Base-by-base conservation (phyloP, 2,797 vertebrate species). In the Poecilia picta region DNA sequence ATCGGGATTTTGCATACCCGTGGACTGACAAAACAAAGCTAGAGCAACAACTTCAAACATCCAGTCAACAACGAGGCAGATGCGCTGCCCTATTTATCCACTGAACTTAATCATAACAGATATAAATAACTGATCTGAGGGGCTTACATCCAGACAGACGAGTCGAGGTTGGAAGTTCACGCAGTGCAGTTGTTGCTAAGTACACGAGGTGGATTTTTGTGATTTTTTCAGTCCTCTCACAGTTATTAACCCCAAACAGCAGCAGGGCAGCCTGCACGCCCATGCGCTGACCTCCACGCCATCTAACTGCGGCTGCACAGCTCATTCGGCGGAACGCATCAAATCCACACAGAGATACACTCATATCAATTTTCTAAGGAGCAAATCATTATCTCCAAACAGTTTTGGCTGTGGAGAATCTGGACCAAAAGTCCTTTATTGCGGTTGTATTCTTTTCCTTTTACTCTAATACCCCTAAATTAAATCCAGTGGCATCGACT, bases 61-160 rank as follows among this genome's bases (percentile, higher is more conserved):
- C 55, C 73, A 83, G 79, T 76, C 78, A 76, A 72, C 81, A 75
- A 81, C 2, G 46, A 90, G 87, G 79, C 85, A 89, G 85, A 91
- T 91, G 85, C 82, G 83, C 73, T 82, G 85, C 55, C 83, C 86
- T 82, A 87, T 89, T 89, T 90, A 91, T 86, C 81, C 85, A 82
- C 76, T 88, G 87, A 88, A 88, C 88, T 86, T 93, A 88, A 93
- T 93, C 89, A 90, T 33, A 55, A 73, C 73, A 84, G 89, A 87
- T 91, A 92, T 88, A 93, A 92, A 93, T 89, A 93, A 85, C 85
- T 76, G 79, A 83, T 89, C 74, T 82, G 85, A 79, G 81, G 85
- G 85, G 87, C 88, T 93, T 89, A 88, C 75, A 76, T 79, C 79
- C 89, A 87, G 75, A 79, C 88, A 84, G 88, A 77, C 53, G 41